phyloP scores from a whole-genome alignment of 1,140 invertebrate genomes.

The Aphaenogaster rudis region DNA sequence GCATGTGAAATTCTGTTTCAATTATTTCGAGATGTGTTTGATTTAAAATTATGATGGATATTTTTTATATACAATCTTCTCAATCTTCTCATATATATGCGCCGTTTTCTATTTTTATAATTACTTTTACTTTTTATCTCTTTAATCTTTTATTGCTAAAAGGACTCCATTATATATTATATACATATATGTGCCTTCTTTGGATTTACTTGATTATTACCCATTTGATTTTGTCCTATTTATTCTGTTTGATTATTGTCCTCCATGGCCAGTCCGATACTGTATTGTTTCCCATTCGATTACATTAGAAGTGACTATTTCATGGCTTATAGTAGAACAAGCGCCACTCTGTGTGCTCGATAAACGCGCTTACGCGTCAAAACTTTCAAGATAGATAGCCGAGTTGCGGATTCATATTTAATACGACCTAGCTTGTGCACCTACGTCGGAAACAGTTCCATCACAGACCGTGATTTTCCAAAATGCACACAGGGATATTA shows the following conservation, averaged over 20 bases:
- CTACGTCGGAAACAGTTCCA: conserved; percentile 63
- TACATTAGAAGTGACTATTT: conserved; percentile 36
- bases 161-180: too few species aligned
- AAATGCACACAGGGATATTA: conserved; percentile 50
- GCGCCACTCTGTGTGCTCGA: conserved; percentile 21
- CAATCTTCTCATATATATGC: background rate
- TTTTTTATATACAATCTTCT: background rate
- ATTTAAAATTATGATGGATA: conserved; percentile 8
- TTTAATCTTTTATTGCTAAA: background rate
- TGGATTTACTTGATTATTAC: background rate
- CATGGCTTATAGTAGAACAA: background rate
- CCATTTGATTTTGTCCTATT: background rate
- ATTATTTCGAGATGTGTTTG: background rate
- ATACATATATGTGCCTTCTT: too few species aligned
- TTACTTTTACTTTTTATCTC: background rate
- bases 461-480: conserved; percentile 55
- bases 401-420: conserved; percentile 64
- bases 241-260: background rate
- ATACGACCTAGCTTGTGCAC: conserved; percentile 54
- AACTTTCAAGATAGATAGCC: conserved; percentile 63
- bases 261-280: background rate
- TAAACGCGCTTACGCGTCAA: conserved; percentile 62
- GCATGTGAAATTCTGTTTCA: background rate
- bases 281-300: conserved; percentile 38
- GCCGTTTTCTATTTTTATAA: background rate